Evolutionary conservation across 92 coral and sea anemone species (phyloP).

Genomic region (Porites cylindrica): DNA sequence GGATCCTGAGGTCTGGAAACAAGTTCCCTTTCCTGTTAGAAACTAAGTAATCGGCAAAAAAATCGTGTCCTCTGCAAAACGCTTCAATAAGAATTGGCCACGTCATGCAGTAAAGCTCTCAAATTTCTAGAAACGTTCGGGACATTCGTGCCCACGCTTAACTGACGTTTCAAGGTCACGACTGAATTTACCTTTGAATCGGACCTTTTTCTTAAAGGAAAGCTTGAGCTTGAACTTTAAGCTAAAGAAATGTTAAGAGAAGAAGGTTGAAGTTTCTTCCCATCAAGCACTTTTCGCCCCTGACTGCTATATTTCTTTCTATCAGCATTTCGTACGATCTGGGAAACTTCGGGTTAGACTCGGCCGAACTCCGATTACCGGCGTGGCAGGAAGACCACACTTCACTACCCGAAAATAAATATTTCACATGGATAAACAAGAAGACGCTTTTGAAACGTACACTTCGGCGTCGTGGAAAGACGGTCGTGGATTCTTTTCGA

Average conservation of each 20-base stretch:
- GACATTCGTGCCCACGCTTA: not conserved
- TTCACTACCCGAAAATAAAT: not conserved
- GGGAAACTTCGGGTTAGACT: slow-evolving; percentile 23
- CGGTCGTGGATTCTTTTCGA: no score
- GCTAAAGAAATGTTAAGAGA: no score
- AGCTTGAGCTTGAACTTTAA: no score
- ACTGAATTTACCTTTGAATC: not conserved
- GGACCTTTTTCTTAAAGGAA: no score
- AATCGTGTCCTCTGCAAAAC: not conserved
- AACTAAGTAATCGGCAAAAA: not conserved
- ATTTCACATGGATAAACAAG: not conserved
- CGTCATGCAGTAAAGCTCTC: no score
- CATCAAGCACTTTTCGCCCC: no score
- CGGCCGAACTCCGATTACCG: not conserved
- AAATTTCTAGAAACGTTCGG: slow-evolving; percentile 4
- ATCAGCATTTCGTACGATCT: not conserved
- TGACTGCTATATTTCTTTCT: not conserved
- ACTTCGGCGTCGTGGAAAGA: no score
- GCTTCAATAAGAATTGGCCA: no score
- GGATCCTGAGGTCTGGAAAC: no score
- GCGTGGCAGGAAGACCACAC: not conserved
- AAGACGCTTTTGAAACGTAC: no score
- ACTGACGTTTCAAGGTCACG: not conserved
- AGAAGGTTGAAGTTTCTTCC: no score
- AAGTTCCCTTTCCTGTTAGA: not conserved